These are phyloP conservation scores for Octonoba sinensis DNA, from an alignment of 2,888 invertebrate genomes.

Conservation along the genomic window DNA sequence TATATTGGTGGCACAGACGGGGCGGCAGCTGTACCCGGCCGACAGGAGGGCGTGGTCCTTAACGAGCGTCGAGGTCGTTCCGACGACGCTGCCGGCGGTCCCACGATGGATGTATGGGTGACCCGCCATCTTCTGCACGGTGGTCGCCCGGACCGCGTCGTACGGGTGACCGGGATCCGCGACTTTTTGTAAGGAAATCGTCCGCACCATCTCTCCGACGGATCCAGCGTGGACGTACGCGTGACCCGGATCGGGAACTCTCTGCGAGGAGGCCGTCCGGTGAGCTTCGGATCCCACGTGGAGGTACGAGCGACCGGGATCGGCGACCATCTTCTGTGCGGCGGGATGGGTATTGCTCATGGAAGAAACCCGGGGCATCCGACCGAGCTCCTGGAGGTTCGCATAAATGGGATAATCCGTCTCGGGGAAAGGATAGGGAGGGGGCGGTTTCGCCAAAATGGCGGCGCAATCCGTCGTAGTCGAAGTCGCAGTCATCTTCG, in stretches of 20 bases:
- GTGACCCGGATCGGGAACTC: neutral
- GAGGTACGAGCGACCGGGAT: conserved; percentile 24
- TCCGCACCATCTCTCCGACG: neutral
- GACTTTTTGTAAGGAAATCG: too few relatives aligned
- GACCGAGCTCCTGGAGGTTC: conserved; percentile 52
- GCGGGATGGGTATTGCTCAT: neutral
- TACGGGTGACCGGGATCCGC: neutral
- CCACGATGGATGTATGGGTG: neutral
- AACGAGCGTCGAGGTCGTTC: conserved; percentile 9
- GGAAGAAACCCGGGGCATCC: neutral
- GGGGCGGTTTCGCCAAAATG: conserved; percentile 52
- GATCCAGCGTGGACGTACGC: neutral
- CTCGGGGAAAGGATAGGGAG: conserved; percentile 54
- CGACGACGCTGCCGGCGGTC: neutral
- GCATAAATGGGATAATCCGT: conserved; percentile 60
- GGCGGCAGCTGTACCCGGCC: conserved; percentile 55
- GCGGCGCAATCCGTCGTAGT: conserved; percentile 40
- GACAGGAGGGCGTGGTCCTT: conserved; percentile 39
- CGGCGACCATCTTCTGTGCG: neutral
- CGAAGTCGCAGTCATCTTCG: conserved; percentile 25
- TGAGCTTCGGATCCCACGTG: neutral
- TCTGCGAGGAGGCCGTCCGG: neutral
- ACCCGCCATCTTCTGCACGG: neutral
- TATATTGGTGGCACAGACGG: conserved; percentile 40
- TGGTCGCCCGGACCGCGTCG: neutral